A percentile compares a stretch with the other conserved stretches of the same genome.
These are phyloP conservation scores for Cryptomyrus ogoouensis DNA, from an alignment of 2,113 vertebrate species.

Conservation along the genomic window DNA sequence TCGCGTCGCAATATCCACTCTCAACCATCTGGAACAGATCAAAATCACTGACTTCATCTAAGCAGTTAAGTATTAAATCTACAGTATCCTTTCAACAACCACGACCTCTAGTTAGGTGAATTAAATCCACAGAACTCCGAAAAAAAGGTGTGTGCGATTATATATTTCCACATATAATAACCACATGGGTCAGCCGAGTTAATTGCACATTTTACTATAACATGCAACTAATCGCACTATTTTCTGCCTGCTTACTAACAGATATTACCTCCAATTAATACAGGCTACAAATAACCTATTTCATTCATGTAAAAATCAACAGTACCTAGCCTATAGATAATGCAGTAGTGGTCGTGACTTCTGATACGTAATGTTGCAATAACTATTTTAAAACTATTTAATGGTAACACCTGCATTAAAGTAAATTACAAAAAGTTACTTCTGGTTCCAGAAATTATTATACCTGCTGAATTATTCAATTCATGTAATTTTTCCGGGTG, in stretches of 20 bases:
- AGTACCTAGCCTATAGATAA: background rate
- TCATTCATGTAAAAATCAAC: background rate
- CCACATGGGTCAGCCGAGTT: background rate
- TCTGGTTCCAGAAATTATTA: background rate
- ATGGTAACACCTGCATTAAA: background rate
- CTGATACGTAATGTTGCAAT: background rate
- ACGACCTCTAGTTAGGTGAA: conserved; percentile 46
- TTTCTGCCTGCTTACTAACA: background rate
- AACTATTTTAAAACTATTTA: background rate
- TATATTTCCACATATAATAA: background rate
- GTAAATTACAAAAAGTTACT: conserved; percentile 4
- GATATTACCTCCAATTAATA: background rate
- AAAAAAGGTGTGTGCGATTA: conserved; percentile 31
- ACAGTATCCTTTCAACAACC: conserved; percentile 50
- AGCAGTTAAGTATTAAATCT: conserved; percentile 70
- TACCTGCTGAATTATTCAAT: background rate
- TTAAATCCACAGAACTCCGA: conserved; percentile 45
- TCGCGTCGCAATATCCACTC: conserved; percentile 75
- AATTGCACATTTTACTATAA: background rate
- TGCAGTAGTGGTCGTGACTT: background rate
- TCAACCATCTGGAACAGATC: conserved; percentile 86
- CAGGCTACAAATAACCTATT: background rate
- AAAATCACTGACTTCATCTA: conserved; percentile 75
- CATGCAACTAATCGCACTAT: background rate
- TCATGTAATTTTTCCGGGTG: background rate